Evolutionary conservation across 2,888 invertebrate species (phyloP).

Genomic region (Thereva nobilitata): DNA sequence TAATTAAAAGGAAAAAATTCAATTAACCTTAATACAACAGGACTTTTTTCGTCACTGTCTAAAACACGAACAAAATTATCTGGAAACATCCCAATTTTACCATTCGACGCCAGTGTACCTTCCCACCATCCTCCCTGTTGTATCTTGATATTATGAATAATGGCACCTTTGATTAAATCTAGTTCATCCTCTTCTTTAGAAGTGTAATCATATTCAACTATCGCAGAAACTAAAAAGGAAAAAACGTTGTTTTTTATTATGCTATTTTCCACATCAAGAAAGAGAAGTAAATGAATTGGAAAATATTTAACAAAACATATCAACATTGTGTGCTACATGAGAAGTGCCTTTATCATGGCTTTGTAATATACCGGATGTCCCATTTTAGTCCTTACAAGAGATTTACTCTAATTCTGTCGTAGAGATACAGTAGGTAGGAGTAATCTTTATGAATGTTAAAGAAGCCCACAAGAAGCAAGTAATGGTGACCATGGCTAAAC

Average conservation of each 20-base stretch:
- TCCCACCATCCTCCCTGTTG: slow-evolving; percentile 90
- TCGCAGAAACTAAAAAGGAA: slow-evolving; percentile 69
- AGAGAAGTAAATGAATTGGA: no score
- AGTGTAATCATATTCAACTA: slow-evolving; percentile 84
- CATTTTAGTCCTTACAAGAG: no score
- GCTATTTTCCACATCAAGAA: no score
- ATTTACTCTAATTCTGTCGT: no score
- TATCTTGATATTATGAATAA: slow-evolving; percentile 77
- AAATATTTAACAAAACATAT: no score
- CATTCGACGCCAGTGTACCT: slow-evolving; percentile 72
- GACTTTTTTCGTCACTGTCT: slow-evolving; percentile 52
- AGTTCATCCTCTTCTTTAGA: slow-evolving; percentile 87
- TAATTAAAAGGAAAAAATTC: slow-evolving; percentile 7
- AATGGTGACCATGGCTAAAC: no score
- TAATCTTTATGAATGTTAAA: no score
- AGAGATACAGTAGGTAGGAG: no score
- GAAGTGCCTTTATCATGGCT: no score
- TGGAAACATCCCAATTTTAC: slow-evolving; percentile 86
- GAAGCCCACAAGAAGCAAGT: no score
- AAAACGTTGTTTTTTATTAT: slow-evolving; percentile 1
- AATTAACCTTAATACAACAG: slow-evolving; percentile 58
- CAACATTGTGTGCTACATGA: no score
- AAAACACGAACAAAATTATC: slow-evolving; percentile 85
- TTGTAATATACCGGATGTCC: no score
- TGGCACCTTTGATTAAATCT: slow-evolving; percentile 79